Base-by-base conservation (phyloP, 2,113 vertebrate species). In the Nycticorax nycticorax region DNA sequence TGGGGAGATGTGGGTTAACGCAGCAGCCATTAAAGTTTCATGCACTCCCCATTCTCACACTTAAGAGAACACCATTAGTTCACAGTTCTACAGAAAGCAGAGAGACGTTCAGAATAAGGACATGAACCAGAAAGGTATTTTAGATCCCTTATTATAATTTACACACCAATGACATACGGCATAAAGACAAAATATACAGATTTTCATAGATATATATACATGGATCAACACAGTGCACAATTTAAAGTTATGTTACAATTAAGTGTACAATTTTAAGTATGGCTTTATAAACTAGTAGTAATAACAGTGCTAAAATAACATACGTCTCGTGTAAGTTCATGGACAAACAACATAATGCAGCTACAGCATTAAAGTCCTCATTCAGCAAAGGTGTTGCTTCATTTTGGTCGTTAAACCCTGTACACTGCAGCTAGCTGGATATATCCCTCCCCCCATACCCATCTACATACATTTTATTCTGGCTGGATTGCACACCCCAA, bases 241-340 rank as follows among this genome's bases (percentile, higher is more conserved):
- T 97, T 97, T 88, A 89, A 96, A 97, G 96, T 91, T 98, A 98
- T 98, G 95, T 98, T 98, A 98, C 97, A 98, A 87, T 97, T 89
- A 97, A 98, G 96, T 98, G 96, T 98, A 98, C 98, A 98, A 76
- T 89, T 98, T 97, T 97, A 97, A 96, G 94, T 98, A 98, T 98
- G 98, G 98, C 98, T 98, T 98, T 98, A 97, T 97, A 98, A 98
- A 98, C 97, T 97, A 98, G 96, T 96, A 96, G 96, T 95, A 96
- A 73, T 96, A 98, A 97, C 94, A 97, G 97, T 97, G 95, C 97
- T 97, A 97, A 97, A 96, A 87, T 92, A 98, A 98, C 2, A 18
- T 78, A 91, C 24, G 82, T 74, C 85, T 96, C 23, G 27, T 84
- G 55, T 59, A 96, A 88, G 75, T 95, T 97, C 95, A 96, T 75